A percentile compares a stretch with the other conserved stretches of the same genome.
phyloP scores from a whole-genome alignment of 2,797 vertebrate species.

The Amazonetta brasiliensis region DNA sequence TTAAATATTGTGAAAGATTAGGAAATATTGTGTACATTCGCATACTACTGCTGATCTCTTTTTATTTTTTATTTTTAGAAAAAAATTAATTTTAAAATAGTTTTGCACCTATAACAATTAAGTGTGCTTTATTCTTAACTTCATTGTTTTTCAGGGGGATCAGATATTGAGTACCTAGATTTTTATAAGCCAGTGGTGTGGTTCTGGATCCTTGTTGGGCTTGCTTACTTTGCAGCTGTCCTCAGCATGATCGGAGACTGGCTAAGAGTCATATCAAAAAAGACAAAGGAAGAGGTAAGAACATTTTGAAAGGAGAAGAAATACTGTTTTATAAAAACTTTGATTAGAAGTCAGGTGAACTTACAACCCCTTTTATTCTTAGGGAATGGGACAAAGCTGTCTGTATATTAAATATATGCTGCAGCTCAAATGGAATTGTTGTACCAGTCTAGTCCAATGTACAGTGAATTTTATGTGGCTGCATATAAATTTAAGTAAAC shows the following conservation, averaged over 20 bases:
- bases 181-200: constrained; percentile 97
- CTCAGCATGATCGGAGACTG: constrained; percentile 99
- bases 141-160: constrained; percentile 81
- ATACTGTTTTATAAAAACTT: neutral
- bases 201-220: constrained; percentile 98
- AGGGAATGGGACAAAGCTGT: neutral
- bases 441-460: neutral
- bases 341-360: neutral
- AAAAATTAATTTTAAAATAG: neutral
- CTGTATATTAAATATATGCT: neutral
- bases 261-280: constrained; percentile 97
- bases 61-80: neutral
- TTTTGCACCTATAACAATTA: neutral
- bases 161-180: constrained; percentile 91
- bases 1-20: neutral
- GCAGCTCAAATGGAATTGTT: neutral
- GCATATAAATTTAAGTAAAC: neutral
- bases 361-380: neutral
- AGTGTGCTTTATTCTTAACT: neutral
- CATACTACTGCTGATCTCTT: neutral
- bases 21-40: neutral
- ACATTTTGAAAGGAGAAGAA: neutral
- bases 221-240: constrained; percentile 98
- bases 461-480: neutral
- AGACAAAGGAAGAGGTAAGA: constrained; percentile 97